Evolutionary conservation across 2,888 invertebrate genomes (phyloP), one percentile per base, ranked within the genome.

Genomic region (Uropetala carovei): DNA sequence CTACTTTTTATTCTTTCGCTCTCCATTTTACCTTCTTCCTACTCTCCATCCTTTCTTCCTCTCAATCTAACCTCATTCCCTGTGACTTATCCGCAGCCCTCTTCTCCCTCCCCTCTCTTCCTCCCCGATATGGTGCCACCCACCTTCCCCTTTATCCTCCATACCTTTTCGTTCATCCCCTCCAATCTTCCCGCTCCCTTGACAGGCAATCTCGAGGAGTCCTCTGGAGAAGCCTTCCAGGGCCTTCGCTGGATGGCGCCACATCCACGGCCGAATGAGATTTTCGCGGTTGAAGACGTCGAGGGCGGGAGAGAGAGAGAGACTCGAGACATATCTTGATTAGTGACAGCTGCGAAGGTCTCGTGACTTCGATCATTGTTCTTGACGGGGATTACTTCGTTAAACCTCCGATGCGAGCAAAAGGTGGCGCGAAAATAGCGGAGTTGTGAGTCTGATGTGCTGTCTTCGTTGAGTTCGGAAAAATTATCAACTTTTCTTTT

Each of bases 251-350:
- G 59, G 43, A 68, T 56, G 89, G 43, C 68, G 89, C 16, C 56
- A 59, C n/a, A 89, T 89, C 89, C 89, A 89, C 89, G 60, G 68
- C 64, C 89, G 89, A 89, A 89, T 89, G 89, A 89, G 89, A 89
- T 89, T 64, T 60, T 89, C 89, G 89, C 89, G 89, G 89, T 89
- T 86, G 59, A 86, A 86, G 86, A 86, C 60, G 60, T 86, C 60
- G 86, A 64, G 86, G 86, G 83, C 30, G 14, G 82, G 27, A 82
- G 83, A 11, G 43, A 43, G 27, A 82, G 83, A 11, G 43, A 43
- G 56, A 82, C 64, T 89, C 68, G 60, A 89, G 89, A 89, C 89
- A 56, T 64, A 89, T 68, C 89, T 89, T 89, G 89, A 89, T 89
- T 89, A 89, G 68, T 64, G 89, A 89, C 89, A 89, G 89, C 89